Evolutionary conservation across 1,140 invertebrate genomes (phyloP).

Genomic region (Popillia japonica): DNA sequence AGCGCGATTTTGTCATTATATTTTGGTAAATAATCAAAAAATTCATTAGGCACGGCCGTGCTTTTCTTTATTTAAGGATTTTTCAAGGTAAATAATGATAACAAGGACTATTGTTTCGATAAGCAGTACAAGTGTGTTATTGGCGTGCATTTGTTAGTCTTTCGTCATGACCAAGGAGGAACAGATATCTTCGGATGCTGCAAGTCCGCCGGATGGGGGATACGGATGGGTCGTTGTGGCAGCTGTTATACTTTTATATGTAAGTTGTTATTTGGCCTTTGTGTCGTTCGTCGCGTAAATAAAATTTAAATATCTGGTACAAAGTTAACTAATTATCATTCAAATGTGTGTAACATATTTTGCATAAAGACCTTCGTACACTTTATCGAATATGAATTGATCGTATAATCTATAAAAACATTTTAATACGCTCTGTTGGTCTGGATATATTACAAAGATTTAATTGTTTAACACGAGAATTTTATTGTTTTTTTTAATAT

Average conservation of each 20-base stretch:
- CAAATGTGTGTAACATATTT: background rate
- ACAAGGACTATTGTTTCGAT: constrained; percentile 35
- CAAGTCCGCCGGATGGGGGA: constrained; percentile 20
- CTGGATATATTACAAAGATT: no score
- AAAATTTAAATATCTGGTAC: background rate
- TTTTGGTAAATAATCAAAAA: background rate
- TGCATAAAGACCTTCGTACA: no score
- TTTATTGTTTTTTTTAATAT: no score
- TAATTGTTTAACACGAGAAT: no score
- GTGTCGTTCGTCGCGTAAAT: background rate
- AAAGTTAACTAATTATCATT: background rate
- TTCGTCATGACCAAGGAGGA: constrained; percentile 7
- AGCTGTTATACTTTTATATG: constrained; percentile 17
- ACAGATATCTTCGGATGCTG: background rate
- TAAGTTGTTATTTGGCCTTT: constrained; percentile 14
- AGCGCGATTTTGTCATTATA: no score
- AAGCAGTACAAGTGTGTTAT: background rate
- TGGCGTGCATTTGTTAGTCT: background rate
- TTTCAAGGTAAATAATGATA: constrained; percentile 34
- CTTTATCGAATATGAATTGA: no score
- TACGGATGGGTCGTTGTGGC: constrained; percentile 37
- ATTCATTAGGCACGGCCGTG: background rate
- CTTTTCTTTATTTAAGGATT: constrained; percentile 32
- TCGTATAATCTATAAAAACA: no score
- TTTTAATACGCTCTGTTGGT: no score